Evolutionary conservation across 2,113 vertebrate genomes (phyloP), one percentile per base, ranked within the genome.

Genomic region (Eurypyga helias): DNA sequence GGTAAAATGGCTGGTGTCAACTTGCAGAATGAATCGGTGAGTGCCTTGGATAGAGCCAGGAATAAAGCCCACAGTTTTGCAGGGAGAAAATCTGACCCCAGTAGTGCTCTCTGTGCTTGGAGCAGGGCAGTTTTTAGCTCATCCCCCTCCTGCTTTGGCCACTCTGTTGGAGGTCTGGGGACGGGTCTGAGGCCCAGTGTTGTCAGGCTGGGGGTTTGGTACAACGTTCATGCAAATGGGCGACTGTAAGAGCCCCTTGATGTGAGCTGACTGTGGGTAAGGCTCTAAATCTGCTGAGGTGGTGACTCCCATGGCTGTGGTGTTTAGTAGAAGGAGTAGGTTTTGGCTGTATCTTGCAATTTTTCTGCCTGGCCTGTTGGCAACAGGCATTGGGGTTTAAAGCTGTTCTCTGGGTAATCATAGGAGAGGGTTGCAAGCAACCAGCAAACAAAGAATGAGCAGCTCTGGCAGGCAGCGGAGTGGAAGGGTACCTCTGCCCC

Each of bases 121-220:
- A 72, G 31, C 17, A 23, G 21, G 23, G 29, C 65, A 61, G 17
- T 45, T 92, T 61, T 31, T 14, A 25, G 10, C 41, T 80, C 15
- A 45, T 26, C 17, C 5, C 13, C 19, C 8, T 31, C 57, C 45
- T 49, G 38, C 13, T 76, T 51, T 78, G 66, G 31, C 23, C 0
- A 0, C 2, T 1, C 12, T 0, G 0, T 19, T 33, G 41, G 31
- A 61, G 13, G 9, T 58, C 34, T 57, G 8, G 5, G 16, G 5
- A 2, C 3, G 13, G 6, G 2, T 48, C 58, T 69, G 52, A 62
- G 73, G 45, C 20, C 15, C 4, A 6, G 38, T 67, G 31, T 25
- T 57, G 57, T 58, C 21, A 61, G n/a, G 19, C 49, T 0, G 0
- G 33, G 49, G 33, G 1, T 51, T 73, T 51, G 43, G 52, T 75